phyloP scores from a whole-genome alignment of 2,797 vertebrate genomes.

The Tapirus indicus region DNA sequence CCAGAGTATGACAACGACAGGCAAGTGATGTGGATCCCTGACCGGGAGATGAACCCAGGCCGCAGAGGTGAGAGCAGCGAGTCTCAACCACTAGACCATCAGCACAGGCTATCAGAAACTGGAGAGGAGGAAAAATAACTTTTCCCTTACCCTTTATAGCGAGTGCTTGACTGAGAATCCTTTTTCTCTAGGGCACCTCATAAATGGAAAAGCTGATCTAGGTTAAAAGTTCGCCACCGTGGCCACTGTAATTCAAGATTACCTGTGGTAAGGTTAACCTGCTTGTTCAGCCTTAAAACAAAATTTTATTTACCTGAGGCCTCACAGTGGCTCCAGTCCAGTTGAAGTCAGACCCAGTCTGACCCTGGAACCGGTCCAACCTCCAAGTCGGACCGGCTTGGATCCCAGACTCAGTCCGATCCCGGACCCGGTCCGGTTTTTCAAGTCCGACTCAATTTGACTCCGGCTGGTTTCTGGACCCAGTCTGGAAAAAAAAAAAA shows the following conservation, averaged over 20 bases:
- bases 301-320: background rate
- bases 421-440: background rate
- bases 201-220: background rate
- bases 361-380: background rate
- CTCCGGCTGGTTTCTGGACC: background rate
- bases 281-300: background rate
- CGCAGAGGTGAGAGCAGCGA: too few species aligned
- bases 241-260: background rate
- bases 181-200: background rate
- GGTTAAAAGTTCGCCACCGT: background rate
- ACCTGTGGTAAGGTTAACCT: background rate
- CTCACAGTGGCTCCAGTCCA: background rate
- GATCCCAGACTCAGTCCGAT: background rate
- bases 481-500: background rate
- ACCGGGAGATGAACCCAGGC: too few species aligned
- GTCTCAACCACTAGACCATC: too few species aligned
- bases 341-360: background rate
- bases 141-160: background rate
- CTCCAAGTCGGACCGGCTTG: background rate
- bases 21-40: too few species aligned
- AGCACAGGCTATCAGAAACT: background rate
- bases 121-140: background rate
- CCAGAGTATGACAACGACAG: too few species aligned
- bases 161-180: background rate
- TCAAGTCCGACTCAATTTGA: background rate